Conservation (phyloP, 1,140 invertebrate species). For the Pachyrhynchus sulphureomaculatus region DNA sequence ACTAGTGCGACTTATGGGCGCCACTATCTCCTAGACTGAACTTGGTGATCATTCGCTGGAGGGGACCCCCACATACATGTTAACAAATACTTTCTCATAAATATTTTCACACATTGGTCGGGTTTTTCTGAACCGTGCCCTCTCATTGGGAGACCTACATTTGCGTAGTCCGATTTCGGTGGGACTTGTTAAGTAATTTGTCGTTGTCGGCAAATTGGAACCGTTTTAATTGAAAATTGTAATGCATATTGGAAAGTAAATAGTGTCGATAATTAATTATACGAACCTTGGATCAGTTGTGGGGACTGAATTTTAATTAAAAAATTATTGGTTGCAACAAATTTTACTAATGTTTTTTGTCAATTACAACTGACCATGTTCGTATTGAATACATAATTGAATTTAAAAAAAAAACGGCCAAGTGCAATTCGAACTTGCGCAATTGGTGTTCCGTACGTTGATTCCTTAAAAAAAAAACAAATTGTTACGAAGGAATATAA, state of each 20-base stretch:
- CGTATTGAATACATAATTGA: no score
- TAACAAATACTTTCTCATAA: not conserved
- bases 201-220: conserved; percentile 7
- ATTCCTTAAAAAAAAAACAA: no score
- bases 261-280: not conserved
- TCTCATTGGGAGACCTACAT: conserved; percentile 12
- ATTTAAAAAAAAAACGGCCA: no score
- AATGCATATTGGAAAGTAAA: conserved; percentile 5
- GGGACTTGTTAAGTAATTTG: conserved; percentile 14
- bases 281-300: conserved; percentile 2
- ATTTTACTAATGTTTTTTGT: no score
- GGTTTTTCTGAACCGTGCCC: not conserved
- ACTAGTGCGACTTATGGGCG: not conserved
- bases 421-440: no score
- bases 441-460: no score
- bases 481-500: no score
- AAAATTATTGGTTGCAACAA: no score
- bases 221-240: conserved; percentile 3
- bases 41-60: not conserved
- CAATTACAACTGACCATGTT: no score
- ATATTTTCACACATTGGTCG: conserved; percentile 8
- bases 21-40: conserved; percentile 2
- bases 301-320: no score
- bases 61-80: not conserved
- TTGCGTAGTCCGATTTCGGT: conserved; percentile 4